Base-by-base conservation (phyloP, 2,113 vertebrate species). In the Mellivora capensis region DNA sequence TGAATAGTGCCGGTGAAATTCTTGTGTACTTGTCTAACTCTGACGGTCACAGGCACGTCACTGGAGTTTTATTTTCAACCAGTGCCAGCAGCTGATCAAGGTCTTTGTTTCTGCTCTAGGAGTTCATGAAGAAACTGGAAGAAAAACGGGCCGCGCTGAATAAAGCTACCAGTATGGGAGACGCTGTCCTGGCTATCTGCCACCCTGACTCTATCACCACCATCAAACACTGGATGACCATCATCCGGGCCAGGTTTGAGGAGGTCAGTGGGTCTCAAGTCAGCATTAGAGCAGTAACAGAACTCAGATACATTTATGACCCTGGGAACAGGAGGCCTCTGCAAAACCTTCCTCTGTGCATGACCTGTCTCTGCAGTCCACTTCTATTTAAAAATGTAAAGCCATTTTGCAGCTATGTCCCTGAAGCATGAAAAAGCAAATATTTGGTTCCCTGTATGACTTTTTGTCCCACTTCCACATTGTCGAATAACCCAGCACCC, bases 201-300 rank as follows among this genome's bases (percentile, higher is more conserved):
- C 99, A 99, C 97, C 99, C 99, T 10, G 99, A 99, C 98, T 99
- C 99, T 71, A 99, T 99, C 98, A 99, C 99, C 96, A 99, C 99
- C 98, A 99, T 99, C 98, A 99, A 99, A 97, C 99, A 99, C 99
- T 99, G 99, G 99, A 99, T 99, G 98, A 99, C 99, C 72, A 99
- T 99, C 98, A 99, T 99, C 98, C 99, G 99, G 99, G 99, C 99
- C 81, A 99, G 99, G 83, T 99, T 99, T 94, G 99, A 99, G 98
- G 99, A 99, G 99, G 99, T 99, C 98, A 98, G 99, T 99, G 94
- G 74, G 7, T 83, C 74, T 85, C 69, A 49, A 59, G 7, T 67
- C 18, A 11, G 88, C 96, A 57, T 84, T 17, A 4, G 61, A 80
- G 86, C 71, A 69, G 29, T 59, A 37, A 34, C 80, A 1, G 77